Evolutionary conservation across 2,797 vertebrate genomes (phyloP).

Genomic region (Yasuhikotakia modesta): DNA sequence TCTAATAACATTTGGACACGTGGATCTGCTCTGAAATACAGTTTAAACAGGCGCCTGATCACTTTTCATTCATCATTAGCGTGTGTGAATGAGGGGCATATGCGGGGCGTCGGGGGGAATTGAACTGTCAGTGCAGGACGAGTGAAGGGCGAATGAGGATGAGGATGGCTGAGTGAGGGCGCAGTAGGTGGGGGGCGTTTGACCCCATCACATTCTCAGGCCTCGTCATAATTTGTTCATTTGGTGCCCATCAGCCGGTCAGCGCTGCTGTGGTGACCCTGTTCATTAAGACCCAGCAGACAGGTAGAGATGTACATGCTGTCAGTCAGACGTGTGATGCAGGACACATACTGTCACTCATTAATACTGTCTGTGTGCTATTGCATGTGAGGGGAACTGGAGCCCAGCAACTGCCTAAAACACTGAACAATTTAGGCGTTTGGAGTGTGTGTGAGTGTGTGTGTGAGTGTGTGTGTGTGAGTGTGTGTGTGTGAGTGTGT

Average conservation of each 20-base stretch:
- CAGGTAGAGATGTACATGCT: slow-evolving; percentile 74
- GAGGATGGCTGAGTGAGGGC: slow-evolving; percentile 89
- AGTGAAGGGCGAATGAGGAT: slow-evolving; percentile 36
- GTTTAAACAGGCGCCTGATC: slow-evolving; percentile 87
- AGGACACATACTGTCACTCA: slow-evolving; percentile 1
- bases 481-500: too few relatives aligned
- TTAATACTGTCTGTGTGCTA: too few relatives aligned
- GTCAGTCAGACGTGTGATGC: slow-evolving; percentile 4
- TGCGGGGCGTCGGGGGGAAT: slow-evolving; percentile 87
- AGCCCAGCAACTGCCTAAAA: too few relatives aligned
- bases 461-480: too few relatives aligned
- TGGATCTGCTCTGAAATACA: slow-evolving; percentile 89
- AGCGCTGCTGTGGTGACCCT: slow-evolving; percentile 90
- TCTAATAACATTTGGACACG: slow-evolving; percentile 99
- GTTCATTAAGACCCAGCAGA: slow-evolving; percentile 97
- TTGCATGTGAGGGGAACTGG: too few relatives aligned
- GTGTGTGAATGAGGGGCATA: slow-evolving; percentile 87
- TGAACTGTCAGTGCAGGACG: slow-evolving; percentile 97
- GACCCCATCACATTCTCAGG: slow-evolving; percentile 99
- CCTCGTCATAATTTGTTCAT: slow-evolving; percentile 99
- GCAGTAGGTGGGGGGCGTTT: slow-evolving; percentile 85
- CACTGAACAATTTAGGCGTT: too few relatives aligned
- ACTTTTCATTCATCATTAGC: slow-evolving; percentile 99
- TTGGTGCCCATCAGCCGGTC: slow-evolving; percentile 99
- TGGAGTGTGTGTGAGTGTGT: too few relatives aligned